These are phyloP conservation scores for Lagria hirta DNA, from an alignment of 2,888 invertebrate genomes.

Conservation along the genomic window DNA sequence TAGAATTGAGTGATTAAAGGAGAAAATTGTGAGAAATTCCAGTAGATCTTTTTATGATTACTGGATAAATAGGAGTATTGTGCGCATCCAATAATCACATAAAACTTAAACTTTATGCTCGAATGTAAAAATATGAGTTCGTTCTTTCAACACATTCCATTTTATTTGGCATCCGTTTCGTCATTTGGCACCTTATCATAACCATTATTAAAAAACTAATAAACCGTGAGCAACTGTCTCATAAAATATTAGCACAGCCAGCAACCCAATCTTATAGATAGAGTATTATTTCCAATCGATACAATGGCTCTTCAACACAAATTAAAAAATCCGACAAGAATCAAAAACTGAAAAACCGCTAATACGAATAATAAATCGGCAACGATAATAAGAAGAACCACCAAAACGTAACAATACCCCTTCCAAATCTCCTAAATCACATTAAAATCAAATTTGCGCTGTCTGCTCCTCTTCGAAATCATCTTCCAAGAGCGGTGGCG, in stretches of 20 bases:
- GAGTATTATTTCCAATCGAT: background rate
- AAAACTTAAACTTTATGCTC: no score
- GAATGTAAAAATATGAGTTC: no score
- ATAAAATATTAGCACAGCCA: constrained; percentile 17
- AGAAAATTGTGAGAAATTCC: constrained; percentile 6
- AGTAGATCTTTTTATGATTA: constrained; percentile 8
- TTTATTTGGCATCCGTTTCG: no score
- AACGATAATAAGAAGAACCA: constrained; percentile 33
- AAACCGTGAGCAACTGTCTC: background rate
- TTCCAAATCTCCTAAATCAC: constrained; percentile 31
- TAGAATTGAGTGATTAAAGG: constrained; percentile 20
- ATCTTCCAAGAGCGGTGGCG: constrained; percentile 75
- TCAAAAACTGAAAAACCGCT: constrained; percentile 33
- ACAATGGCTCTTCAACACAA: constrained; percentile 33
- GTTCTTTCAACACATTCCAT: no score
- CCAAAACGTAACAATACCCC: constrained; percentile 32
- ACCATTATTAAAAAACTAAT: no score
- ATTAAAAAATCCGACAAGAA: constrained; percentile 32
- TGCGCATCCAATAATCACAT: constrained; percentile 12
- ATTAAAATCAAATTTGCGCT: constrained; percentile 53
- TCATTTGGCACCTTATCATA: constrained; percentile 26
- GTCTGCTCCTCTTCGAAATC: constrained; percentile 64
- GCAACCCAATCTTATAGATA: constrained; percentile 12
- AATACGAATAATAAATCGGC: constrained; percentile 29
- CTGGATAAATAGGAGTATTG: constrained; percentile 6